These are phyloP conservation scores for Venturia canescens DNA, from an alignment of 1,140 invertebrate genomes.

Conservation along the genomic window DNA sequence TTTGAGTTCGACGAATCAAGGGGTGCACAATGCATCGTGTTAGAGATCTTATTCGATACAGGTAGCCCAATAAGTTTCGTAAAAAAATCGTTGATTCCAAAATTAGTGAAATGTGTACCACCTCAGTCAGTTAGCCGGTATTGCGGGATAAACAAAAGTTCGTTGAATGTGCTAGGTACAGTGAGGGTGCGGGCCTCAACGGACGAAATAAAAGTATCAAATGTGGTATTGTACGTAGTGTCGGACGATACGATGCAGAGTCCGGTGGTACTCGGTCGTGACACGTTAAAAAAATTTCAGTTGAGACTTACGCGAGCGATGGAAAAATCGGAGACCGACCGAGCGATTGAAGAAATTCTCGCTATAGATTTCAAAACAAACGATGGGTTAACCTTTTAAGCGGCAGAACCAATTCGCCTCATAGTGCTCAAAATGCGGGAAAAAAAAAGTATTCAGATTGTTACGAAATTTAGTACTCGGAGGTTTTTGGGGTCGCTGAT, in stretches of 20 bases:
- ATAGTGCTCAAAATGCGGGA: no score
- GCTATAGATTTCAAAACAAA: background rate
- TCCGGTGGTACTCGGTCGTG: conserved; percentile 48
- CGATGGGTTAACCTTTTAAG: no score
- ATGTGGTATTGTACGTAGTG: conserved; percentile 13
- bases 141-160: conserved; percentile 7
- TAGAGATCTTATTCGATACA: conserved; percentile 32
- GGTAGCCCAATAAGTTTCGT: conserved; percentile 37
- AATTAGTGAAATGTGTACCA: background rate
- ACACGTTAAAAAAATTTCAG: conserved; percentile 18
- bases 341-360: background rate
- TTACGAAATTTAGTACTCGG: no score
- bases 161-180: background rate
- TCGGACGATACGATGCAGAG: conserved; percentile 45
- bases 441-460: no score
- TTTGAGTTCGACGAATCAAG: background rate
- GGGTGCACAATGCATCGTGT: background rate
- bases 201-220: background rate
- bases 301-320: background rate
- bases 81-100: conserved; percentile 18
- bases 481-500: no score
- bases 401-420: no score
- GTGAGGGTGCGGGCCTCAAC: background rate
- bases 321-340: background rate
- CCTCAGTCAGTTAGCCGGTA: background rate